Percentiles rank a stretch among this genome's conserved stretches.
These are phyloP conservation scores for Drosophila infuscata DNA, from an alignment of 2,888 invertebrate genomes.

Conservation along the genomic window DNA sequence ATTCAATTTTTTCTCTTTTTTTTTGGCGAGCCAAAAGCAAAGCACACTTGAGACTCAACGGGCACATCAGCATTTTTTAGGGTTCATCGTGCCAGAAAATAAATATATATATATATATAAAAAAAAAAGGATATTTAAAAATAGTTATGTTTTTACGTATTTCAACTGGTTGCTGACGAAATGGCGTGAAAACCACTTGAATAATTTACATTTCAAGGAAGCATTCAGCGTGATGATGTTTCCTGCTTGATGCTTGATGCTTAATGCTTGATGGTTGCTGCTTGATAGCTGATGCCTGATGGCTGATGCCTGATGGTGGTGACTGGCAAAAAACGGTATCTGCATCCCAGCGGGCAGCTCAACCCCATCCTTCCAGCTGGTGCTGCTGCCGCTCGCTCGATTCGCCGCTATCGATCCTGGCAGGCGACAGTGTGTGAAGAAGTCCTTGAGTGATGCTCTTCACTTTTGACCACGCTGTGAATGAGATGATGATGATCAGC, in stretches of 20 bases:
- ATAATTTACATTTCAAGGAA: conserved; percentile 73
- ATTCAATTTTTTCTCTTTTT: neutral
- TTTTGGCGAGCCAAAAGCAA: conserved; percentile 33
- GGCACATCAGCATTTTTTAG: conserved; percentile 26
- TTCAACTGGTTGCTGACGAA: conserved; percentile 28
- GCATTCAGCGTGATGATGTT: conserved; percentile 16
- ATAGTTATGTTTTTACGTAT: conserved; percentile 34
- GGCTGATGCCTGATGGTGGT: conserved; percentile 43
- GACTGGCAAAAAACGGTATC: conserved; percentile 43
- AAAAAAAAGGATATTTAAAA: conserved; percentile 9
- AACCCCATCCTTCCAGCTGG: conserved; percentile 43
- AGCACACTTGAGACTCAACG: conserved; percentile 69
- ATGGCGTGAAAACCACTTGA: conserved; percentile 79
- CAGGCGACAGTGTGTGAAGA: conserved; percentile 74
- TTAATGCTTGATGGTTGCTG: neutral
- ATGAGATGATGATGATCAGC: conserved; percentile 7
- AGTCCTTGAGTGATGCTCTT: conserved; percentile 57
- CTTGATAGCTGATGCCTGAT: neutral
- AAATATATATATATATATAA: neutral
- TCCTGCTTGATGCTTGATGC: conserved; percentile 2
- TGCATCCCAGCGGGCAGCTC: conserved; percentile 47
- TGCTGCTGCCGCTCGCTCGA: conserved; percentile 16
- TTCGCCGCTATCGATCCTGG: conserved; percentile 65
- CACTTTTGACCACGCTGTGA: conserved; percentile 59
- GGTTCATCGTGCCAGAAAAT: conserved; percentile 27